Base-by-base conservation (phyloP, 2,888 invertebrate genomes). In the Homarus gammarus region DNA sequence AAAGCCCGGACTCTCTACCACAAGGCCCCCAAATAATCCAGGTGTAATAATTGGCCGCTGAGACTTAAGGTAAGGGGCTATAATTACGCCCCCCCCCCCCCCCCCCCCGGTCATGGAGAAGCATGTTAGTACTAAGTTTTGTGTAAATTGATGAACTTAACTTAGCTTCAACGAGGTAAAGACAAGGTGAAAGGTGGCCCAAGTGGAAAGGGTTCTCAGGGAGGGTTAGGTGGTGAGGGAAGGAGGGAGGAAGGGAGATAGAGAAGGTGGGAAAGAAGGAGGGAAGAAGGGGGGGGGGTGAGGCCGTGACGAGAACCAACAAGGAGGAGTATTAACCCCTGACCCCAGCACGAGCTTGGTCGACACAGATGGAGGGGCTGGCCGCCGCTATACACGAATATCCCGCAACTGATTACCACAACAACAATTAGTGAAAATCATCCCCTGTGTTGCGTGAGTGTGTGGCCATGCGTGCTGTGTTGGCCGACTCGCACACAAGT, bases 261-360 rank as follows among this genome's bases (percentile, higher is more conserved):
- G n/a, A n/a, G n/a, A n/a, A n/a, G n/a, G n/a, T n/a, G n/a, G n/a
- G n/a, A n/a, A n/a, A n/a, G n/a, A n/a, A n/a, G n/a, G n/a, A n/a
- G n/a, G n/a, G n/a, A n/a, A n/a, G n/a, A 18, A 22, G 56, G 3
- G 56, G 56, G 15, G 8, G 12, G 44, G 44, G 44, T 2, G 22
- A 18, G 22, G 56, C 56, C 56, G 56, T 64, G 27, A 64, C 64
- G 64, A 64, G 64, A 27, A n/a, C n/a, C n/a, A 64, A 64, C 64
- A 64, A 64, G 27, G 27, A 27, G 64, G 64, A 27, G 64, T 22
- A 27, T 64, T 64, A 27, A 64, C 64, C 64, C 27, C 6, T 64
- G 64, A 64, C 64, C 64, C 64, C 6, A 6, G 64, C 64, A 64
- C 64, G 64, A 64, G 64, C 64, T 27, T 12, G 6, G 27, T 27